Base-by-base conservation (phyloP, 2,888 invertebrate species). In the Drosophila melanocephala region DNA sequence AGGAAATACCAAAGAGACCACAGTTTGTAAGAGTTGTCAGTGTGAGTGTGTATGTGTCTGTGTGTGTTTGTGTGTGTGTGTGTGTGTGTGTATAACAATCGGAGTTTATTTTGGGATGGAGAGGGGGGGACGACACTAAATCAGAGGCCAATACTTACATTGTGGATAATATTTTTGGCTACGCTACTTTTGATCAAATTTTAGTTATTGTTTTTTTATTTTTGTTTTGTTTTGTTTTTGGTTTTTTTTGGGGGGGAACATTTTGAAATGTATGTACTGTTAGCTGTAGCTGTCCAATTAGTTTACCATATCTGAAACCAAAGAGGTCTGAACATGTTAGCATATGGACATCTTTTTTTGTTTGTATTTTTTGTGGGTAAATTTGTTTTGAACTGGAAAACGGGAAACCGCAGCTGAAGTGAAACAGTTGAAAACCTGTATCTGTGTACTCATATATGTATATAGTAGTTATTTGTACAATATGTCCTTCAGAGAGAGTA, bases 1-100 rank as follows among this genome's bases (percentile, higher is more conserved):
- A 92, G 92, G 89, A 92, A 92, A 90, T 92, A 93, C 93, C 92
- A 93, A 85, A 92, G 92, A 93, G 86, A 90, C 93, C 93, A 89
- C 73, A 81, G 79, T 28, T 28, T 83, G 59, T 72, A 44, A 87
- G 84, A 83, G 72, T 71, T 79, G 72, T 71, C 56, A 72, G 77
- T 64, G 63, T 75, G 71, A 37, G 16, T n/a, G 26, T 57, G 22
- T 59, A 16, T 73, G 28, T 65, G 35, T 60, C 14, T 35, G n/a
- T 33, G 16, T 22, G 16, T 55, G 39, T 61, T 12, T 51, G 35
- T 16, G 57, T 47, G 14, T 63, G 16, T 68, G 16, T 32, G 22
- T 35, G 33, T 26, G 16, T 51, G 39, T 62, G 16, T 44, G 35
- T n/a, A 51, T 52, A 32, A 42, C 28, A 47, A 47, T 60, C 30